These are phyloP conservation scores for Patella caerulea DNA, from an alignment of 2,888 invertebrate species.

Conservation along the genomic window DNA sequence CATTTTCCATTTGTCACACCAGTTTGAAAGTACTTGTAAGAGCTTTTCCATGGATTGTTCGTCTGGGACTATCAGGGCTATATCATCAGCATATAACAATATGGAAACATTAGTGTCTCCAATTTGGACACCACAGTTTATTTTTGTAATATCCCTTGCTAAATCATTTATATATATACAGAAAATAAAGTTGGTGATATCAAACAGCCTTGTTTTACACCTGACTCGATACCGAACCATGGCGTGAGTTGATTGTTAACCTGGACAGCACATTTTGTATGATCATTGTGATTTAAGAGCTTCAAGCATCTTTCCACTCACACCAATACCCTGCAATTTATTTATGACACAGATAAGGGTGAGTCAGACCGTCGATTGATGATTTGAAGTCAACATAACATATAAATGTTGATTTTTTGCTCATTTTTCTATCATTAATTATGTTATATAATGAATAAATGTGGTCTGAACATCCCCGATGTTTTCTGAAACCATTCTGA, in stretches of 20 bases:
- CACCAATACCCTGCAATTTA: neutral
- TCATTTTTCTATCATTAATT: neutral
- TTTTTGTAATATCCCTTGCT: conserved; percentile 3
- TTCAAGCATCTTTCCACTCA: neutral
- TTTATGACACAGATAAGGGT: neutral
- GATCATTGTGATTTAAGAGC: neutral
- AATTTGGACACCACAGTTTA: conserved; percentile 13
- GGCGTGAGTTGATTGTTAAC: conserved; percentile 15
- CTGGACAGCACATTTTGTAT: neutral
- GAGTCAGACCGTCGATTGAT: no score
- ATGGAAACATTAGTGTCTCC: conserved; percentile 12
- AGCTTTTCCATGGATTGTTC: neutral
- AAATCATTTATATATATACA: conserved; percentile 25
- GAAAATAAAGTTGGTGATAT: conserved; percentile 19
- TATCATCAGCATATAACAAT: conserved; percentile 24
- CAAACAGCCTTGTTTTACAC: conserved; percentile 24
- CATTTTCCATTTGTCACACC: conserved; percentile 14
- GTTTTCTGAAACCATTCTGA: conserved; percentile 4
- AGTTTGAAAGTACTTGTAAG: neutral
- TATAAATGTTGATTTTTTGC: conserved; percentile 2
- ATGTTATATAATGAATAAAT: neutral
- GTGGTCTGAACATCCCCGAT: neutral
- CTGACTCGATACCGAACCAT: conserved; percentile 16
- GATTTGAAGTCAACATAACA: neutral
- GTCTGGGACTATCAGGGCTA: conserved; percentile 12